phyloP scores from a whole-genome alignment of 2,113 vertebrate genomes.

The Cranoglanis bouderius region DNA sequence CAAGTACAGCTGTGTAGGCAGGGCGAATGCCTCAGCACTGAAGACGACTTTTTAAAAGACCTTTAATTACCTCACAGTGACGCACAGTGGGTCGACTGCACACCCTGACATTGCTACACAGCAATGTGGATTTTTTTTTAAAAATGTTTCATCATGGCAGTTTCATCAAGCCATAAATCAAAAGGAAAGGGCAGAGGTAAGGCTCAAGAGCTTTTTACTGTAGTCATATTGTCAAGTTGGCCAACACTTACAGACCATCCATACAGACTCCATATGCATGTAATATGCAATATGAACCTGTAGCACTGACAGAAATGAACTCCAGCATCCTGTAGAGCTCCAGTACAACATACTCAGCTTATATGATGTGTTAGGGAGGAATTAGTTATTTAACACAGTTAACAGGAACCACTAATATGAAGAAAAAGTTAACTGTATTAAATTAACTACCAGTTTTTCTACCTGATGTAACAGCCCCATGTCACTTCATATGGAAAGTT shows the following conservation, averaged over 20 bases:
- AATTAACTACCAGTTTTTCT: slow-evolving; percentile 10
- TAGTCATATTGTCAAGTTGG: neutral
- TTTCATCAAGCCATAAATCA: neutral
- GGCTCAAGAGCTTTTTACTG: neutral
- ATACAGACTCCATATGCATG: neutral
- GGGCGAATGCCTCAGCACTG: slow-evolving; percentile 61
- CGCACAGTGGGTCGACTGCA: slow-evolving; percentile 62
- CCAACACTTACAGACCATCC: neutral
- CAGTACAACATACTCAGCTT: neutral
- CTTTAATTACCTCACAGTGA: slow-evolving; percentile 76
- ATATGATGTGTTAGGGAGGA: neutral
- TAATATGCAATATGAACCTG: neutral
- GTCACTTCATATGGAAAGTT: neutral
- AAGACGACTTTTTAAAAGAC: slow-evolving; percentile 61
- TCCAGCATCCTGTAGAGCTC: too few relatives aligned
- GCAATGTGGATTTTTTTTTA: neutral
- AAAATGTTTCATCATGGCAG: too few relatives aligned
- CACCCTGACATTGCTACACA: slow-evolving; percentile 45
- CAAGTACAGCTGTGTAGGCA: slow-evolving; percentile 69
- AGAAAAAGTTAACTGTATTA: slow-evolving; percentile 42
- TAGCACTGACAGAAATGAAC: neutral
- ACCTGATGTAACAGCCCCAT: slow-evolving; percentile 31
- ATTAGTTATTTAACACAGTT: slow-evolving; percentile 42
- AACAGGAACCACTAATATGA: slow-evolving; percentile 27
- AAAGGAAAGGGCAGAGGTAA: neutral